Evolutionary conservation across 1,140 invertebrate genomes (phyloP), one percentile per base, ranked within the genome.

Genomic region (Bursaphelenchus mucronatus): DNA sequence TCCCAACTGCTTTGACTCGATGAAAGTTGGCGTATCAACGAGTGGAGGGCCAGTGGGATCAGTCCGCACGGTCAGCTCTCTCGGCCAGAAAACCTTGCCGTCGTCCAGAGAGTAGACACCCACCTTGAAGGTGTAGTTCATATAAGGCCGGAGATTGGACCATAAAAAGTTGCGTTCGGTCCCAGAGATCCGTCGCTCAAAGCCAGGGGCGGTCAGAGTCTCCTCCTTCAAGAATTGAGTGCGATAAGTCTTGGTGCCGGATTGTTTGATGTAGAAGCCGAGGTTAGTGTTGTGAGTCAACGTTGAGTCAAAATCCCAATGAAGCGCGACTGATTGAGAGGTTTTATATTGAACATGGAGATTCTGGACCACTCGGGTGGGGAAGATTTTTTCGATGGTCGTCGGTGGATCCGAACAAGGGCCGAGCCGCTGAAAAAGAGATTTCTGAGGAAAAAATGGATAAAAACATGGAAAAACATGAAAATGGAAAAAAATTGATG

Each of bases 1-100:
- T 39, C 43, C 75, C 6, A 7, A 61, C 39, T n/a, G 44, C 47
- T 30, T 41, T 1, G 78, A 78, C 30, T 81, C 69, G 4, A 77
- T 55, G 46, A 79, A 74, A 51, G 65, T 63, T 0, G 77, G 77
- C 5, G 62, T 63, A 13, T 79, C 77, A n/a, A 79, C 79, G 45
- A 79, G 71, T 9, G 77, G 78, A 40, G 77, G 77, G 4, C 79
- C 77, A 11, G 76, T 71, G 8, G 79, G 69, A 64, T 79, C 79
- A 1, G 77, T 81, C 40, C 68, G 69, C 7, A 76, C 76, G 8
- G 46, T 54, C 10, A 77, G 51, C 52, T 78, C 77, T 40, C 72
- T 59, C 13, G 76, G 76, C 76, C 76, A 79, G 49, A 71, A 79
- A 40, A 74, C 56, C 44, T 62, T 63, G 11, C 68, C 76, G 55